Percentiles rank a stretch among this genome's conserved stretches.
Evolutionary conservation across 2,113 vertebrate species (phyloP).

Genomic region (Xiphias gladius): DNA sequence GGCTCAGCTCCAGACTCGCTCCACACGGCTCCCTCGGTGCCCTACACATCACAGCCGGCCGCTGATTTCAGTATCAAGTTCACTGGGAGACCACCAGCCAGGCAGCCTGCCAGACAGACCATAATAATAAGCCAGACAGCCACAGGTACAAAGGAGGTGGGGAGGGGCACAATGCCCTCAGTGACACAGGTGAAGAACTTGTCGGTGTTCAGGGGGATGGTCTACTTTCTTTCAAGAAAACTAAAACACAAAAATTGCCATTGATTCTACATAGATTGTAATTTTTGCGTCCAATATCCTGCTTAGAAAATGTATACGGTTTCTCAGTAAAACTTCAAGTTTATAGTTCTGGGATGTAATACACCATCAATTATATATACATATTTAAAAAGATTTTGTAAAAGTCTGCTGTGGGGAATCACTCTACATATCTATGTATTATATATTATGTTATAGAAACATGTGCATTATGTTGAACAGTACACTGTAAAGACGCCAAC

Average conservation of each 20-base stretch:
- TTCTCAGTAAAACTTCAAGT: background rate
- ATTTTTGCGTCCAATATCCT: no score
- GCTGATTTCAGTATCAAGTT: constrained; percentile 82
- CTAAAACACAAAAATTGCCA: background rate
- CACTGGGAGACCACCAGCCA: constrained; percentile 74
- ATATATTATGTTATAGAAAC: background rate
- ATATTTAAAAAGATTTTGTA: no score
- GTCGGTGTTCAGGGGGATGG: background rate
- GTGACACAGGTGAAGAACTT: constrained; percentile 48
- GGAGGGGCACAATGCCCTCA: constrained; percentile 52
- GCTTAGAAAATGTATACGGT: background rate
- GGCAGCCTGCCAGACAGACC: constrained; percentile 73
- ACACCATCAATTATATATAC: no score
- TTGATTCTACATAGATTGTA: background rate
- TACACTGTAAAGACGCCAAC: background rate
- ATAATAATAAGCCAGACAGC: constrained; percentile 74
- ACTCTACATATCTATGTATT: no score
- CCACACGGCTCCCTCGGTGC: constrained; percentile 54
- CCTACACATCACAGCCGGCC: constrained; percentile 52
- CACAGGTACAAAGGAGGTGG: constrained; percentile 49
- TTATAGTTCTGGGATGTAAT: no score
- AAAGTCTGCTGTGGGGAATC: no score
- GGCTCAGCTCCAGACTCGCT: constrained; percentile 69
- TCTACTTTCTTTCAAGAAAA: background rate
- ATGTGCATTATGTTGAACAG: no score